Conservation (phyloP, 2,113 vertebrate species). For the Sisor rabdophorus region DNA sequence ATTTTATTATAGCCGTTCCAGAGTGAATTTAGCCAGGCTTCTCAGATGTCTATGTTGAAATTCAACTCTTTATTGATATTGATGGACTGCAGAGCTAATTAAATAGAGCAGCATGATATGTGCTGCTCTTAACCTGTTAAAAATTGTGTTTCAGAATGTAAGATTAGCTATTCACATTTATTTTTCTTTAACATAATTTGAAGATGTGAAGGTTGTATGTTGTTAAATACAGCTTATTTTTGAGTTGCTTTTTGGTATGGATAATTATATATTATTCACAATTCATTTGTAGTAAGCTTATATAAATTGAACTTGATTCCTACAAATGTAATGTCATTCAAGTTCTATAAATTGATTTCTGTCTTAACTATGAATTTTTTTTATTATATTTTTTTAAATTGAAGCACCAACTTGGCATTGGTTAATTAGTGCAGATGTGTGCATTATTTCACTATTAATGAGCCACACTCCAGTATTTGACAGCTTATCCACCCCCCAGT, state of each 20-base stretch:
- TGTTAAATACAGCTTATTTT: background rate
- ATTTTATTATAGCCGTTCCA: constrained; percentile 59
- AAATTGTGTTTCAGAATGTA: background rate
- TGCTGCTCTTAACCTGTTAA: constrained; percentile 32
- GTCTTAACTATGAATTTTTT: no score
- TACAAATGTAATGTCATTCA: no score
- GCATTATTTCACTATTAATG: constrained; percentile 32
- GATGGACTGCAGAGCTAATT: constrained; percentile 57
- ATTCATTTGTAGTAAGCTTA: background rate
- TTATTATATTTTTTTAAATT: no score
- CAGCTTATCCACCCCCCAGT: constrained; percentile 36
- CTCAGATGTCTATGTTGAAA: constrained; percentile 61
- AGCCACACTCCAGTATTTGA: constrained; percentile 25
- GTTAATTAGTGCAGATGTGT: constrained; percentile 44
- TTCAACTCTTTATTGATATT: constrained; percentile 54
- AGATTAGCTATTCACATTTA: constrained; percentile 8
- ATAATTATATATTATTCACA: background rate
- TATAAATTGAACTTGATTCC: background rate
- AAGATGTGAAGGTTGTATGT: background rate
- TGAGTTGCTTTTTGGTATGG: background rate
- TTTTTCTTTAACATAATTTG: background rate
- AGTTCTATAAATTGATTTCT: no score
- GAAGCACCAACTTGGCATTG: background rate
- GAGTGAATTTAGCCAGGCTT: constrained; percentile 49
- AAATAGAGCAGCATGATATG: constrained; percentile 56